Evolutionary conservation across 2,888 invertebrate species (phyloP).

Genomic region (Dorcus hopei): DNA sequence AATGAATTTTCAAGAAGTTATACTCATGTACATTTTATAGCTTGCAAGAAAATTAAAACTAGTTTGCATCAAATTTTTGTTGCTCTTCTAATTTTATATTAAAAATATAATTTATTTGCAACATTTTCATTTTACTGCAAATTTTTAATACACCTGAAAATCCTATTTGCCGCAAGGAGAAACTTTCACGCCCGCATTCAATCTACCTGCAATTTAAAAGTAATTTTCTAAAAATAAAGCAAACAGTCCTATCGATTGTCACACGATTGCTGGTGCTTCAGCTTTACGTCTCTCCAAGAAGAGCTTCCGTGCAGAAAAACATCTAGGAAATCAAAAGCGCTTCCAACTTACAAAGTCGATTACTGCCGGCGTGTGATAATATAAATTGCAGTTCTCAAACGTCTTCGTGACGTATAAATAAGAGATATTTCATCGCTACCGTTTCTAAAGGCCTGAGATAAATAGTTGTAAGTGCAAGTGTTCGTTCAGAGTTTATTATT

Average conservation of each 20-base stretch:
- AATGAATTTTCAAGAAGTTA: too few relatives aligned
- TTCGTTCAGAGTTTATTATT: too few relatives aligned
- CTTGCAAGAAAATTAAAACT: too few relatives aligned
- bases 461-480: too few relatives aligned
- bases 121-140: not conserved
- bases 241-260: conserved; percentile 30
- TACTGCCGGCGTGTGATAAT: conserved; percentile 1
- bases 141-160: conserved; percentile 4
- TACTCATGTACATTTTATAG: too few relatives aligned
- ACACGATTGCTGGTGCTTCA: conserved; percentile 21
- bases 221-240: conserved; percentile 39
- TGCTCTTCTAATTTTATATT: too few relatives aligned
- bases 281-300: conserved; percentile 19
- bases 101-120: too few relatives aligned
- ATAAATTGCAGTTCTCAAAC: not conserved
- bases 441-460: too few relatives aligned
- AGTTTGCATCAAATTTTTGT: too few relatives aligned
- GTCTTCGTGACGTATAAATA: not conserved
- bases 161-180: conserved; percentile 26
- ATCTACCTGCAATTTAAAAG: conserved; percentile 40
- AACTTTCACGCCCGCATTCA: conserved; percentile 36
- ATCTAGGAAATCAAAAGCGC: conserved; percentile 30
- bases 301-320: conserved; percentile 33
- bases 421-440: not conserved
- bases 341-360: conserved; percentile 15